Percentiles rank a stretch among this genome's conserved stretches.
phyloP scores from a whole-genome alignment of 2,113 vertebrate species.

The Epinephelus moara region DNA sequence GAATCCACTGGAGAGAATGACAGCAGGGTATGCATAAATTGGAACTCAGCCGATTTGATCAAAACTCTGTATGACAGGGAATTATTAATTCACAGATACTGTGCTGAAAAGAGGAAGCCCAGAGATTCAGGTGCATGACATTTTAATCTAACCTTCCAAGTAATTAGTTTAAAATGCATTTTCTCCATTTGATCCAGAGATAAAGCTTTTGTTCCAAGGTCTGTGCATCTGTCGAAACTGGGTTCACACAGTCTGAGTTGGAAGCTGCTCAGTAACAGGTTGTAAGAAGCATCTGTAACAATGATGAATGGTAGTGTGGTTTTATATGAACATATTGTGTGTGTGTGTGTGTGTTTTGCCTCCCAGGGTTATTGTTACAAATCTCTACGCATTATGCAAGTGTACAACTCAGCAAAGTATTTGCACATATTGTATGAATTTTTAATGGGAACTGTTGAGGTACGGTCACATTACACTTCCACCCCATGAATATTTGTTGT shows the following conservation, averaged over 20 bases:
- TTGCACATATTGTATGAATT: background rate
- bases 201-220: background rate
- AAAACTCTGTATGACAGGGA: conserved; percentile 26
- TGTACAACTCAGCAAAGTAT: background rate
- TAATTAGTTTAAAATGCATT: conserved; percentile 23
- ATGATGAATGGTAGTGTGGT: background rate
- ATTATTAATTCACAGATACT: conserved; percentile 38
- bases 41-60: background rate
- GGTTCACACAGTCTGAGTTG: background rate
- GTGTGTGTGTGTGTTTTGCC: background rate
- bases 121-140: conserved; percentile 1
- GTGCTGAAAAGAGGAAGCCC: background rate
- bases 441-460: background rate
- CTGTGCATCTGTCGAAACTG: background rate
- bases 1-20: conserved; percentile 17
- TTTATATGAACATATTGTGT: background rate
- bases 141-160: conserved; percentile 33
- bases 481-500: background rate
- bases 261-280: background rate
- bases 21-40: conserved; percentile 21
- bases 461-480: background rate
- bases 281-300: background rate
- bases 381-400: background rate
- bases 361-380: background rate
- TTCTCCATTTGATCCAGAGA: background rate